Conservation (phyloP, 2,113 vertebrate genomes). For the Gila orcuttii region DNA sequence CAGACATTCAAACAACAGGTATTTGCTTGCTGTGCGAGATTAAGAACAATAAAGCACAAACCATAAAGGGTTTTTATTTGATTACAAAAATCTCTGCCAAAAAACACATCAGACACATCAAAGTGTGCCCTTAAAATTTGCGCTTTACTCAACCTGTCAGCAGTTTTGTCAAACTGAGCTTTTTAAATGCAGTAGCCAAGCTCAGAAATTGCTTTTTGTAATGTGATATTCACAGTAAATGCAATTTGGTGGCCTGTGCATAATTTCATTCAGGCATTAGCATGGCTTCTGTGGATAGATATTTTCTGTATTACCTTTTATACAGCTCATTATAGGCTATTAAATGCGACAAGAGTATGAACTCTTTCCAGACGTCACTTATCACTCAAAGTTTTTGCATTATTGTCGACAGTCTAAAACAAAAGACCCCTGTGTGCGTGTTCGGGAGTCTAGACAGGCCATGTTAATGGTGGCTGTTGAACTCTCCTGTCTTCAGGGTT, state of each 20-base stretch:
- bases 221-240: not conserved
- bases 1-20: not conserved
- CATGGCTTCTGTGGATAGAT: not conserved
- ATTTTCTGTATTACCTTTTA: not conserved
- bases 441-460: constrained; percentile 44
- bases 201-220: not conserved
- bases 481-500: constrained; percentile 14
- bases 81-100: constrained; percentile 30
- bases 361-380: constrained; percentile 1
- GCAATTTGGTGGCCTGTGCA: not conserved
- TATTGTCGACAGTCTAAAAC: not conserved
- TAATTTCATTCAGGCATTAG: not conserved
- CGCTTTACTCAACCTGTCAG: constrained; percentile 3
- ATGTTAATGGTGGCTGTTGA: constrained; percentile 38
- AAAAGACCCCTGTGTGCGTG: not conserved
- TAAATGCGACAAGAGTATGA: not conserved
- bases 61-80: constrained; percentile 21
- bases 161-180: constrained; percentile 9
- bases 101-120: not conserved
- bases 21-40: constrained; percentile 10
- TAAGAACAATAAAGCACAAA: not conserved
- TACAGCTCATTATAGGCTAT: not conserved
- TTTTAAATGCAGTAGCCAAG: not conserved
- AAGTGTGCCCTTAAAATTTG: not conserved
- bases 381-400: not conserved